These are phyloP conservation scores for Garra rufa DNA, from an alignment of 2,113 vertebrate genomes.

Conservation along the genomic window DNA sequence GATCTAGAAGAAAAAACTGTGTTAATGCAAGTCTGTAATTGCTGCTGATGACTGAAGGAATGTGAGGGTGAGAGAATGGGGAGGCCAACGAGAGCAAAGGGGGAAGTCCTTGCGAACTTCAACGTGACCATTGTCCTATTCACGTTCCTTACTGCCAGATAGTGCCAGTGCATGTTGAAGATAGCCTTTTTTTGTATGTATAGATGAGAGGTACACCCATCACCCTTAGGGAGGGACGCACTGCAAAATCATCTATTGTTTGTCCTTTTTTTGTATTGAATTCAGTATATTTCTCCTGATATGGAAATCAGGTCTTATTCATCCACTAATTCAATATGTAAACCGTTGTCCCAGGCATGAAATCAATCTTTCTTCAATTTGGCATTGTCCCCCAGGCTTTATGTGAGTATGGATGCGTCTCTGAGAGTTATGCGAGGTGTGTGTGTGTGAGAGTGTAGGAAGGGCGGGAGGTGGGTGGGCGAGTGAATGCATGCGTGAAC, in stretches of 20 bases:
- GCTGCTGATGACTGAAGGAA: slow-evolving; percentile 43
- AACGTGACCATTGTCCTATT: slow-evolving; percentile 13
- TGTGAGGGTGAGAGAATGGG: slow-evolving; percentile 16
- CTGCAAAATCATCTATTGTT: slow-evolving; percentile 2
- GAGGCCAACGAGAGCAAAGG: neutral
- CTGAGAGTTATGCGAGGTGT: slow-evolving; percentile 47
- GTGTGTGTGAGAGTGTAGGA: slow-evolving; percentile 46
- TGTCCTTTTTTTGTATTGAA: slow-evolving; percentile 37
- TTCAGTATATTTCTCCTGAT: slow-evolving; percentile 60
- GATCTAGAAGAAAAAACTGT: slow-evolving; percentile 6
- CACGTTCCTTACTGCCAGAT: neutral
- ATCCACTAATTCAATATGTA: slow-evolving; percentile 72
- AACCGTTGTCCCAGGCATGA: slow-evolving; percentile 66
- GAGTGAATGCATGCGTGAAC: slow-evolving; percentile 46
- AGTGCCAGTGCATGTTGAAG: slow-evolving; percentile 28
- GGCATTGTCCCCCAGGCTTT: slow-evolving; percentile 79
- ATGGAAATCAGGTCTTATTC: slow-evolving; percentile 75
- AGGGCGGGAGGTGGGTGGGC: slow-evolving; percentile 50
- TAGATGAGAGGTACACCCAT: neutral
- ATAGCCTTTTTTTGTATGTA: neutral
- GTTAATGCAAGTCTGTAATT: slow-evolving; percentile 43
- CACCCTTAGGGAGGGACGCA: neutral
- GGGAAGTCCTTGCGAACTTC: slow-evolving; percentile 25
- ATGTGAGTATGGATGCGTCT: slow-evolving; percentile 54
- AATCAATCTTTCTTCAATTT: slow-evolving; percentile 77